Base-by-base conservation (phyloP, 37 sponge, comb jelly and placozoan genomes). In the Corticium candelabrum region DNA sequence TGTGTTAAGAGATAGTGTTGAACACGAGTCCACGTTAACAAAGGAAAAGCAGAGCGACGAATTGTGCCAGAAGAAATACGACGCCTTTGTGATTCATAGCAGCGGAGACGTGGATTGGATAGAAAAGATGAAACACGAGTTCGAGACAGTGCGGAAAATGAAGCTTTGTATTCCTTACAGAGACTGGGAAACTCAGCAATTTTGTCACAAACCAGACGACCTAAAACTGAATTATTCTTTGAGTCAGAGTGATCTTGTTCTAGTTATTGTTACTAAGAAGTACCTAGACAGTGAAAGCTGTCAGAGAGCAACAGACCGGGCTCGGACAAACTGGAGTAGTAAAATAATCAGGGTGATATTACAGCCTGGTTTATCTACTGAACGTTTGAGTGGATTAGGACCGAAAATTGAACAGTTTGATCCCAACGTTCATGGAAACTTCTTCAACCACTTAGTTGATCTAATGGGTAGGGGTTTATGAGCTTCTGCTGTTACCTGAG, bases 41-140 rank as follows among this genome's bases (percentile, higher is more conserved):
- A n/a, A n/a, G n/a, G n/a, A n/a, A n/a, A n/a, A n/a, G n/a, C n/a
- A n/a, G n/a, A n/a, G n/a, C n/a, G n/a, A n/a, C n/a, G n/a, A n/a
- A n/a, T n/a, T n/a, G n/a, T n/a, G n/a, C n/a, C n/a, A n/a, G n/a
- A 89, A 85, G 83, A 37, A 87, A 78, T 83, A 56, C 15, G 84
- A 87, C 76, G 50, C 89, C 73, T 93, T 93, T 56, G 84, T 93
- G 34, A 83, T 89, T 40, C 94, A 93, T 80, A 90, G 90, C 80
- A 93, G 90, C 3, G 68, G 41, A 1, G 90, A 90, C 67, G 68
- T 77, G 69, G 35, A 73, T 0, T 80, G 76, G 79, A 21, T 50
- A 50, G 21, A 50, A 21, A 50, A 50, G 21, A 11, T 50, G 62
- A 50, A 27, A 27, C 62, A 11, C 15, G 15, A 50, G 21, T 21